Evolutionary conservation across 2,113 vertebrate genomes (phyloP), one percentile per base, ranked within the genome.

Genomic region (Bufo gargarizans): DNA sequence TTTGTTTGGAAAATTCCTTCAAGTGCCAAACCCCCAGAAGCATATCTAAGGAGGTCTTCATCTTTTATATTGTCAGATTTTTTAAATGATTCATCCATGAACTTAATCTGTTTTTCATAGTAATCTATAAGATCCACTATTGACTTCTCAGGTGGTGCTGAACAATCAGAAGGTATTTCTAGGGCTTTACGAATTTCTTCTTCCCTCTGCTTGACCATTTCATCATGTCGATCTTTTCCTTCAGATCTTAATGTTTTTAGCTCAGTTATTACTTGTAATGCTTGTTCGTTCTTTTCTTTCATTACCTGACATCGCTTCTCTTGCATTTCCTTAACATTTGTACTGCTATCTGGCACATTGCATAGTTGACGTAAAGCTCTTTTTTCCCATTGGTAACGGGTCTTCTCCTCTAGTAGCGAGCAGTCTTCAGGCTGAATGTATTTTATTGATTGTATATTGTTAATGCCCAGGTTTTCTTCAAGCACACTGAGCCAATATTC

Each of bases 11-110:
- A 95, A 86, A 94, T 91, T 77, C 94, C 95, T 61, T 92, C 90
- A 55, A 95, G 90, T 56, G 93, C 93, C 71, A 95, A 76, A 0
- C 94, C 94, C 82, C 93, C 93, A 0, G 95, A 95, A 0, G 91
- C 92, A 67, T 20, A 0, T 85, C 45, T 90, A 85, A 95, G 17
- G 20, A 95, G 33, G 6, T 94, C 90, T 0, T 0, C 2, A 0
- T 92, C 91, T 0, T 90, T 53, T 12, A 93, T 9, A 0, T 86
- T 94, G 86, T 90, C 49, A 0, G 3, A 80, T 5, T 49, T 77
- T 69, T 1, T 6, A 7, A 82, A 0, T 11, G 67, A 67, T 0
- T 3, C 0, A 0, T 93, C 85, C 22, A 58, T 84, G 50, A 58
- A 4, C 13, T 74, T 77, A 74, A 93, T 88, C n/a, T 93, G 88